Evolutionary conservation across 2,797 vertebrate species (phyloP).

Genomic region (Gadopsis bispinosus): DNA sequence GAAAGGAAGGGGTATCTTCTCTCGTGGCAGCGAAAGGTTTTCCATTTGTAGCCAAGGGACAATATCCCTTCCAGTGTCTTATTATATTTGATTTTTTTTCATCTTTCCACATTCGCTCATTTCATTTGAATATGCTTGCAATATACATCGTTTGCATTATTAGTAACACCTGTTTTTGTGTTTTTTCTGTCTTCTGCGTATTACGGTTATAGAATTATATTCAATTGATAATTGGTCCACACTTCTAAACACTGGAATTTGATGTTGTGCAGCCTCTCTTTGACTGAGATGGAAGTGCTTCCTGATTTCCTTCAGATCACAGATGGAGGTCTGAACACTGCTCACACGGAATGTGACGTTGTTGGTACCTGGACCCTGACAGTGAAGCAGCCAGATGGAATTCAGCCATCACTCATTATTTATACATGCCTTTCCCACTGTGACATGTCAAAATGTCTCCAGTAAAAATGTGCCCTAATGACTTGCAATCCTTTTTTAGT

Average conservation of each 20-base stretch:
- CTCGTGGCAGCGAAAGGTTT: neutral
- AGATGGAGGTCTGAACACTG: neutral
- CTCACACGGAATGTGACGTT: neutral
- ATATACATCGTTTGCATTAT: neutral
- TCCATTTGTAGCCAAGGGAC: conserved; percentile 11
- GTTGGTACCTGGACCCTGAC: too few relatives aligned
- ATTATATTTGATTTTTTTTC: conserved; percentile 13
- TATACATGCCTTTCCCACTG: neutral
- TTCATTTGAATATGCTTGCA: neutral
- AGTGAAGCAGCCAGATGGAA: too few relatives aligned
- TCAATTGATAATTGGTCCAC: neutral
- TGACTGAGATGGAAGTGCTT: neutral
- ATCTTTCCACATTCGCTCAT: neutral
- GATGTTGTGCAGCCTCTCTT: neutral
- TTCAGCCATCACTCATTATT: too few relatives aligned
- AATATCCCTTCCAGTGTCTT: neutral
- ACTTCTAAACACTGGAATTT: neutral
- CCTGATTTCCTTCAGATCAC: neutral
- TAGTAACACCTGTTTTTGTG: too few relatives aligned
- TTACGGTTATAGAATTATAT: neutral
- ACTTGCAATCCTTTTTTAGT: neutral
- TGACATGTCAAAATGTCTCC: neutral
- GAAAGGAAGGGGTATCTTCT: conserved; percentile 1
- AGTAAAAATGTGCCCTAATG: neutral
- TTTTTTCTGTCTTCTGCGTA: neutral